phyloP scores from a whole-genome alignment of 2,888 invertebrate species.

The Lasioglossum oenotherae region DNA sequence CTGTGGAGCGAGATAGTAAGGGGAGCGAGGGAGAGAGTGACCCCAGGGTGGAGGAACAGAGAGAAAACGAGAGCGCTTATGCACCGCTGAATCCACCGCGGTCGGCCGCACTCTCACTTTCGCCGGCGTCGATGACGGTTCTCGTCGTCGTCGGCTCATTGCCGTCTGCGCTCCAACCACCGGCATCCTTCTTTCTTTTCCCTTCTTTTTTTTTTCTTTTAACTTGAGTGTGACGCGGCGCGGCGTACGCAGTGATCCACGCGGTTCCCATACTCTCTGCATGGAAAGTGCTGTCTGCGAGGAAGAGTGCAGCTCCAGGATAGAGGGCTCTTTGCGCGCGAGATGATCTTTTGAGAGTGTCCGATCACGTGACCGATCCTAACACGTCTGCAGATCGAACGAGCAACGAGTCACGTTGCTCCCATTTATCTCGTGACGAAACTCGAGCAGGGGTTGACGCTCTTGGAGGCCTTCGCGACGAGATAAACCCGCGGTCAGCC shows the following conservation, averaged over 20 bases:
- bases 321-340: background rate
- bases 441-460: constrained; percentile 62
- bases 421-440: constrained; percentile 42
- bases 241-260: constrained; percentile 58
- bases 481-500: constrained; percentile 58
- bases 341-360: background rate
- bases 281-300: constrained; percentile 16
- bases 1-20: constrained; percentile 29
- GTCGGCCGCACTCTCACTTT: constrained; percentile 82
- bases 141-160: constrained; percentile 74
- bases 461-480: constrained; percentile 63
- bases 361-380: background rate
- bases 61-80: constrained; percentile 69
- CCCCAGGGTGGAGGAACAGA: background rate
- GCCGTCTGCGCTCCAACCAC: constrained; percentile 63
- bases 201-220: background rate
- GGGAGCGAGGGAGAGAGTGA: constrained; percentile 9
- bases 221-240: background rate
- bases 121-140: constrained; percentile 81
- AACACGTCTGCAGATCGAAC: background rate
- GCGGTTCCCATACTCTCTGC: background rate
- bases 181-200: constrained; percentile 19
- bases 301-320: background rate
- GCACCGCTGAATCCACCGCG: constrained; percentile 77
- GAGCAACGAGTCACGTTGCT: constrained; percentile 16